Evolutionary conservation across 2,113 vertebrate genomes (phyloP), one percentile per base, ranked within the genome.

Genomic region (Platycercus adscitus): DNA sequence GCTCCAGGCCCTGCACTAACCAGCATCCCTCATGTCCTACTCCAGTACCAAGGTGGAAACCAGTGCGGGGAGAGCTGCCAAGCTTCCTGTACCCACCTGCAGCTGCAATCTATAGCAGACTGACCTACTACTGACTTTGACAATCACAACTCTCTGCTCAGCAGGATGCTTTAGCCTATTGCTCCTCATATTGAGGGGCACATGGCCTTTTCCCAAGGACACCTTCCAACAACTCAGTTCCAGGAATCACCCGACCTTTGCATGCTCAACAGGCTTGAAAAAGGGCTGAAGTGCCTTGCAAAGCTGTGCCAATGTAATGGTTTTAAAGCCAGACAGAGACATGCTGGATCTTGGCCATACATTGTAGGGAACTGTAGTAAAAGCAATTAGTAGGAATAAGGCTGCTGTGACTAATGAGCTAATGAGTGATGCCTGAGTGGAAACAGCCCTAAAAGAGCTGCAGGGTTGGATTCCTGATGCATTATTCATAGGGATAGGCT

Each of bases 391-490:
- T 46, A 91, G 63, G 84, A 95, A 49, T 60, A 71, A 96, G 84
- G 75, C 81, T 95, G 89, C 94, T 92, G 77, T 91, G 93, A 96
- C 84, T 95, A 96, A 97, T 71, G 80, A 95, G 89, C 77, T 97
- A 84, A 89, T 95, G 95, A 95, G 78, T 9, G 65, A 88, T 85
- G 84, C 70, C 65, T 91, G 37, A 69, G 87, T 94, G 81, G 70
- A 85, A 82, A 85, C 14, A n/a, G 56, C 78, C 92, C 56, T 21
- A 4, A 29, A 78, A 37, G 91, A 94, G 87, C 93, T 95, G 84
- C 89, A 70, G 87, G 84, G 84, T 92, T 91, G 83, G 72, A 95
- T 93, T 92, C 84, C 73, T 88, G 84, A 44, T 70, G 70, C 6
- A 2, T 95, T 92, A 94, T 63, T 95, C 91, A 92, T 7, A 43